A percentile compares a stretch with the other conserved stretches of the same genome.
Evolutionary conservation across 2,797 vertebrate species (phyloP).

Genomic region (Sylvia borin): DNA sequence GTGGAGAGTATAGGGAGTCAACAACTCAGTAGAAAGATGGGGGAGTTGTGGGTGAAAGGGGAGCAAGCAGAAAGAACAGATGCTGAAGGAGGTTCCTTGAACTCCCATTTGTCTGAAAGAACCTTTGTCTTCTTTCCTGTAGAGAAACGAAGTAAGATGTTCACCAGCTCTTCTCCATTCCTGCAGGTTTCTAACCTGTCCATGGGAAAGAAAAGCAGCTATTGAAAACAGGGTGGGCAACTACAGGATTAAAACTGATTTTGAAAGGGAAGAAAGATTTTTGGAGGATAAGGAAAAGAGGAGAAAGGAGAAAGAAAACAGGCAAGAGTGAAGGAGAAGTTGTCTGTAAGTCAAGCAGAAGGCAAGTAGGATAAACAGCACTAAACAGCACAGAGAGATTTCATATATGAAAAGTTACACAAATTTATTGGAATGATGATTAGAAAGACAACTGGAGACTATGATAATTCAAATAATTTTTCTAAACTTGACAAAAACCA

Average conservation of each 20-base stretch:
- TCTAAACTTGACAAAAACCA: neutral
- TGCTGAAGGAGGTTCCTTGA: neutral
- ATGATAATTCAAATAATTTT: neutral
- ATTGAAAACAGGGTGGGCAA: neutral
- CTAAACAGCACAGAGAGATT: neutral
- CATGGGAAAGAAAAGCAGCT: neutral
- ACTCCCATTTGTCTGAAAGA: neutral
- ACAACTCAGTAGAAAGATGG: rapidly evolving
- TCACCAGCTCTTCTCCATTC: neutral
- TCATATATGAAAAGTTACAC: neutral
- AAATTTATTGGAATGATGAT: neutral
- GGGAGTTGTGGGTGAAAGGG: neutral
- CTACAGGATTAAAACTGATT: neutral
- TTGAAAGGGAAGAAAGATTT: neutral
- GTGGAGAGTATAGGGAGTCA: neutral
- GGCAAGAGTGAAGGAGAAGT: neutral
- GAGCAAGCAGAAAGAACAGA: neutral
- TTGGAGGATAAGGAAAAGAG: neutral
- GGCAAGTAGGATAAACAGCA: neutral
- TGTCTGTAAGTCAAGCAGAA: neutral
- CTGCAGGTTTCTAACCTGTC: neutral
- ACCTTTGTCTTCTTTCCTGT: neutral
- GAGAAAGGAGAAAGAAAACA: neutral
- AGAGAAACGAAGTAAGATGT: neutral
- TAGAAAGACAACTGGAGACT: neutral